These are phyloP conservation scores for Microchrysa polita DNA, from an alignment of 2,888 invertebrate genomes.

Conservation along the genomic window DNA sequence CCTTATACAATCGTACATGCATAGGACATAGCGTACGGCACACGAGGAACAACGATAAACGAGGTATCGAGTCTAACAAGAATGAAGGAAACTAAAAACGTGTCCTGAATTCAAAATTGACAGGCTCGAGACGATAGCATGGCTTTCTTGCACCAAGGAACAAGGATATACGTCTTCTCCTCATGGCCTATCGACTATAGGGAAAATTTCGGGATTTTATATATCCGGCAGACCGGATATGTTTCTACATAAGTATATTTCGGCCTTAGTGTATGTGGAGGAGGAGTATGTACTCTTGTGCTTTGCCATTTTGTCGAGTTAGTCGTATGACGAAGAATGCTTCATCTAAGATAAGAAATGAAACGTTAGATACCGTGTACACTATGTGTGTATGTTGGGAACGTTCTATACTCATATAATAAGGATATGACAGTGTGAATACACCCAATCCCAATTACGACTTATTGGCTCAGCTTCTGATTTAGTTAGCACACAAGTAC, in stretches of 20 bases:
- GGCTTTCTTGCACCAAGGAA: neutral
- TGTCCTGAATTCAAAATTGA: constrained; percentile 41
- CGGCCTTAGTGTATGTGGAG: too few relatives aligned
- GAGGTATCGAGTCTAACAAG: constrained; percentile 30
- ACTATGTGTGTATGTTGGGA: too few relatives aligned
- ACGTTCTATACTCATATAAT: neutral
- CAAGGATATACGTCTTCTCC: neutral
- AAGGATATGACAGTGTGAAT: constrained; percentile 10
- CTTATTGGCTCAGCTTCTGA: constrained; percentile 42
- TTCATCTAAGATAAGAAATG: constrained; percentile 39
- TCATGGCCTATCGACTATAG: neutral
- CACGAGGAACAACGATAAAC: constrained; percentile 23
- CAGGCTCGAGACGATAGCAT: constrained; percentile 8
- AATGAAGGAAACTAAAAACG: constrained; percentile 43
- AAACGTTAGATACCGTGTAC: constrained; percentile 34
- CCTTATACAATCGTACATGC: too few relatives aligned
- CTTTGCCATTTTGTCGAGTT: too few relatives aligned
- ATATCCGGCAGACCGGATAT: neutral
- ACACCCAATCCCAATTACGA: constrained; percentile 42
- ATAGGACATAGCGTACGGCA: too few relatives aligned
- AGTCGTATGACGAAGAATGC: constrained; percentile 10
- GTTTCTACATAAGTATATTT: too few relatives aligned
- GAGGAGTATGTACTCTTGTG: too few relatives aligned
- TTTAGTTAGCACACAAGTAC: constrained; percentile 38
- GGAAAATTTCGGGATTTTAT: neutral